These are phyloP conservation scores for Marmota monax DNA, from an alignment of 2,113 vertebrate species.

Conservation along the genomic window DNA sequence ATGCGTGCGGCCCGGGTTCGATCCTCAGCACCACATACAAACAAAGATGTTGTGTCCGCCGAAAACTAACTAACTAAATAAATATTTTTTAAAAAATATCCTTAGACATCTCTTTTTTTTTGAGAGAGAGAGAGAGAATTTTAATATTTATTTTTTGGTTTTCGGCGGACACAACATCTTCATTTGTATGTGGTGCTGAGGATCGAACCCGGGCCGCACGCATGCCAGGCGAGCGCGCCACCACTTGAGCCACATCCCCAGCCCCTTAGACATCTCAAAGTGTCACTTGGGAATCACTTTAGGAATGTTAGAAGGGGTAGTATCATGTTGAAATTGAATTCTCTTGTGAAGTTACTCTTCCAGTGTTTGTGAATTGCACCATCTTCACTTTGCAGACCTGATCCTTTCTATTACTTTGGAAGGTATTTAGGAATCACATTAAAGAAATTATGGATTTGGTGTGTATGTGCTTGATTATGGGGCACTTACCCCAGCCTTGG, in stretches of 20 bases:
- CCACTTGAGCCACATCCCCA: no score
- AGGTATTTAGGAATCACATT: constrained; percentile 71
- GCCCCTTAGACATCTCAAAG: not conserved
- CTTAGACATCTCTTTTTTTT: not conserved
- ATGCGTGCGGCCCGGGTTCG: no score
- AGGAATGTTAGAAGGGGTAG: constrained; percentile 50
- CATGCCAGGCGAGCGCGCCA: no score
- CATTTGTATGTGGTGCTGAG: no score
- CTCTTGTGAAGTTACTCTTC: constrained; percentile 51
- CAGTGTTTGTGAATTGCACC: constrained; percentile 77
- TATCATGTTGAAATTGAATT: constrained; percentile 65
- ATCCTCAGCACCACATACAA: no score
- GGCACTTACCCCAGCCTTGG: not conserved
- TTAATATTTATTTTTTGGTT: no score
- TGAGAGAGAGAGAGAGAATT: no score
- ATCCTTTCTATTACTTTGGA: constrained; percentile 55
- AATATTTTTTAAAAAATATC: no score
- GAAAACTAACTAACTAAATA: no score
- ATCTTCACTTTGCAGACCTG: constrained; percentile 76
- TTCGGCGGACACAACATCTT: no score
- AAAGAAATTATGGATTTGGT: constrained; percentile 29
- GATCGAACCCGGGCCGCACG: no score
- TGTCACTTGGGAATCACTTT: not conserved
- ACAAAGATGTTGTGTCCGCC: no score
- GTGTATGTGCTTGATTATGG: constrained; percentile 13